A percentile compares a stretch with the other conserved stretches of the same genome.
These are phyloP conservation scores for Microchrysa polita DNA, from an alignment of 2,888 invertebrate species.

Conservation along the genomic window DNA sequence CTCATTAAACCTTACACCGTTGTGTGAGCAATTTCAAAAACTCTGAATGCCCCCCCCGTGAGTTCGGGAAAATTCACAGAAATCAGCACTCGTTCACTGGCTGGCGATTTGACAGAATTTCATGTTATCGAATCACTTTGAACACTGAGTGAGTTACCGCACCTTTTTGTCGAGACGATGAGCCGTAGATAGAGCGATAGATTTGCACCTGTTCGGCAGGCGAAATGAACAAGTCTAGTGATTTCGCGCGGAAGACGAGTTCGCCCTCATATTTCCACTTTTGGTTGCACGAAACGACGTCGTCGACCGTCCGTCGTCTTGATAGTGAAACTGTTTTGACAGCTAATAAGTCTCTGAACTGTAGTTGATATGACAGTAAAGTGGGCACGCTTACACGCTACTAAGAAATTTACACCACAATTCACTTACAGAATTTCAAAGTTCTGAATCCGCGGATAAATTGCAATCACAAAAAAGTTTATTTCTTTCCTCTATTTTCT, in stretches of 20 bases:
- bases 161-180: too few species aligned
- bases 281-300: constrained; percentile 11
- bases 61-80: not conserved
- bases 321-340: not conserved
- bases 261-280: constrained; percentile 36
- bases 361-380: not conserved
- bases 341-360: not conserved
- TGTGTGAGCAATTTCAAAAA: not conserved
- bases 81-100: too few species aligned
- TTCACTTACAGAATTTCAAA: too few species aligned
- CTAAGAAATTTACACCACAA: too few species aligned
- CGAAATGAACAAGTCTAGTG: not conserved
- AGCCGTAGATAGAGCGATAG: too few species aligned
- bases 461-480: too few species aligned
- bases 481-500: too few species aligned
- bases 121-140: too few species aligned
- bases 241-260: not conserved
- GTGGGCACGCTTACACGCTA: not conserved
- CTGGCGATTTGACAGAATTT: too few species aligned
- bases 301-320: not conserved
- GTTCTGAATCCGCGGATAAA: too few species aligned
- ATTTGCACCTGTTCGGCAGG: not conserved
- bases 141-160: too few species aligned
- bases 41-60: not conserved
- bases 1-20: not conserved